Evolutionary conservation across 1,140 invertebrate species (phyloP).

Genomic region (Carcinoscorpius rotundicauda): DNA sequence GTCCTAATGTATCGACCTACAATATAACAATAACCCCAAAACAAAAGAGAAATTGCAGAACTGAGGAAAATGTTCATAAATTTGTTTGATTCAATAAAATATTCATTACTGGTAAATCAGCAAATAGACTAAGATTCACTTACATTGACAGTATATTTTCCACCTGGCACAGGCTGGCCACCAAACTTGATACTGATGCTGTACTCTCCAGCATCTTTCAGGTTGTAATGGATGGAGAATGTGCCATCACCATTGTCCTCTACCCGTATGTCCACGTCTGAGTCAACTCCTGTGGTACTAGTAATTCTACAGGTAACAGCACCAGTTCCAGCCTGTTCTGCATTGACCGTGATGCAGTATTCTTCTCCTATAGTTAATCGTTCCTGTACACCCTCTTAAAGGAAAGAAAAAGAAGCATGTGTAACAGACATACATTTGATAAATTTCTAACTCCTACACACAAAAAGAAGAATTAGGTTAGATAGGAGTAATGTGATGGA

Average conservation of each 20-base stretch:
- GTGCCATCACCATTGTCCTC: conserved; percentile 74
- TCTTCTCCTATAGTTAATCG: conserved; percentile 56
- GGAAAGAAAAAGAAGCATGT: too few relatives aligned
- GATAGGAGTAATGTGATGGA: too few relatives aligned
- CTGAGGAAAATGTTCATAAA: too few relatives aligned
- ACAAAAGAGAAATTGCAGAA: too few relatives aligned
- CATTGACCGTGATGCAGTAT: conserved; percentile 69
- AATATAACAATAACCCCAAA: too few relatives aligned
- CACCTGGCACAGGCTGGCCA: conserved; percentile 68
- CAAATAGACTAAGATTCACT: conserved; percentile 31
- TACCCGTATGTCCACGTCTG: conserved; percentile 68
- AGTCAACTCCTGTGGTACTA: conserved; percentile 33
- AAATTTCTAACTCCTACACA: too few relatives aligned
- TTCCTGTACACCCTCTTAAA: conserved; percentile 48
- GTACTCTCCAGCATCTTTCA: conserved; percentile 69
- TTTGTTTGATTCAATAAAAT: too few relatives aligned
- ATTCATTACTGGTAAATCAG: too few relatives aligned
- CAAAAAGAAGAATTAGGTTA: too few relatives aligned
- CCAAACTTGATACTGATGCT: conserved; percentile 77
- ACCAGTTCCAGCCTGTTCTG: conserved; percentile 64
- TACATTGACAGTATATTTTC: conserved; percentile 67
- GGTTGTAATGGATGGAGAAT: conserved; percentile 64
- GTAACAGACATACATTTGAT: too few relatives aligned
- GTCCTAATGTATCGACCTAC: too few relatives aligned
- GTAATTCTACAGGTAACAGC: conserved; percentile 73